These are phyloP conservation scores for Spondyliosoma cantharus DNA, from an alignment of 2,797 vertebrate species.

Conservation along the genomic window DNA sequence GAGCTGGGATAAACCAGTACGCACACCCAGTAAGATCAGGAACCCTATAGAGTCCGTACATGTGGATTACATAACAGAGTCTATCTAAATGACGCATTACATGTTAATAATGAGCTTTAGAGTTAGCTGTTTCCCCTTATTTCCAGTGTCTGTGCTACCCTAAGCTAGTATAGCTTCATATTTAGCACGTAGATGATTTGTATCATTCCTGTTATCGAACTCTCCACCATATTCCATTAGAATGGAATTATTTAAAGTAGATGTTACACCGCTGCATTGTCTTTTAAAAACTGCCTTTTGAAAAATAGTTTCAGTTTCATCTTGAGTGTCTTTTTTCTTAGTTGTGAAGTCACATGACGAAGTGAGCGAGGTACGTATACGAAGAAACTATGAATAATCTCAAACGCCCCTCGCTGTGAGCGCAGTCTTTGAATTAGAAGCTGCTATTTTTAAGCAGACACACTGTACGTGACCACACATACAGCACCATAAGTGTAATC, in stretches of 20 bases:
- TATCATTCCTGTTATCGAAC: no score
- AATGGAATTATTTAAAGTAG: no score
- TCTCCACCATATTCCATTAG: no score
- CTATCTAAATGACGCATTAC: neutral
- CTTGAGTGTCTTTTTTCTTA: neutral
- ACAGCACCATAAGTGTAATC: neutral
- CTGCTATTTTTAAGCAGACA: slow-evolving; percentile 9
- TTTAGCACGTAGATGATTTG: neutral
- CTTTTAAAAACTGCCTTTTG: neutral
- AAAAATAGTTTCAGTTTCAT: neutral
- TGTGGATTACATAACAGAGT: neutral
- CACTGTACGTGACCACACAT: neutral
- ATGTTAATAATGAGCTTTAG: neutral
- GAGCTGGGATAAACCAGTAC: slow-evolving; percentile 43
- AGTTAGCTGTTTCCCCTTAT: neutral
- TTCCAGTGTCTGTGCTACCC: slow-evolving; percentile 1
- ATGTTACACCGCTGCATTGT: no score
- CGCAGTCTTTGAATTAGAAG: slow-evolving; percentile 7
- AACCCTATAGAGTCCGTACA: neutral
- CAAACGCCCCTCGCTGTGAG: neutral
- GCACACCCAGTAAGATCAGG: slow-evolving; percentile 33
- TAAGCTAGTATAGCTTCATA: neutral
- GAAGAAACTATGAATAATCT: neutral
- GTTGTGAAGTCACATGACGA: neutral
- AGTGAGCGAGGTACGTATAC: neutral